Conservation (phyloP, 2,113 vertebrate genomes). For the Vulpes ferrilata region DNA sequence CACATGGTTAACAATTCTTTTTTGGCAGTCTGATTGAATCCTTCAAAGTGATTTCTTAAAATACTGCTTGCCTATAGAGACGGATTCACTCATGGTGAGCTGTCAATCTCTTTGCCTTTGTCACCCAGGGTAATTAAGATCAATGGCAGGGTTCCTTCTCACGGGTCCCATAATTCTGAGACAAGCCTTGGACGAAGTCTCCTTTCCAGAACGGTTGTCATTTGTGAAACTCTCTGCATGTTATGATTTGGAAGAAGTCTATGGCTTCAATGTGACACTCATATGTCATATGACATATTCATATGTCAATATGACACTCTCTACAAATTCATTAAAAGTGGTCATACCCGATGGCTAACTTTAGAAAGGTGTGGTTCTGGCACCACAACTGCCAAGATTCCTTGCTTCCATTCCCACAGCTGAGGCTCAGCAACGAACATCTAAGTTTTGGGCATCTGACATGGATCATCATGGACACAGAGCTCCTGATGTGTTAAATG, state of each 20-base stretch:
- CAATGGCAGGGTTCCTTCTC: not conserved
- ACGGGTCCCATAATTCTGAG: not conserved
- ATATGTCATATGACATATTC: too few species aligned
- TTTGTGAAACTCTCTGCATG: not conserved
- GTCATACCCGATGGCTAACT: not conserved
- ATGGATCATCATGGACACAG: not conserved
- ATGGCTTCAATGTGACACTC: not conserved
- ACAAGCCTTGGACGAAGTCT: not conserved
- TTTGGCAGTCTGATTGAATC: not conserved
- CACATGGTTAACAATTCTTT: not conserved
- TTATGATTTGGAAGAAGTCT: not conserved
- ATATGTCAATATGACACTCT: not conserved
- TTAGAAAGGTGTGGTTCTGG: not conserved
- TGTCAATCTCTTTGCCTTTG: not conserved
- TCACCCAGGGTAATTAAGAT: not conserved
- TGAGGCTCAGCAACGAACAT: not conserved
- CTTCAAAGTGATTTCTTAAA: slow-evolving; percentile 48
- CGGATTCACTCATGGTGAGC: not conserved
- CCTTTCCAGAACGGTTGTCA: not conserved
- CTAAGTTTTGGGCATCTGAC: not conserved
- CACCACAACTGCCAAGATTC: not conserved
- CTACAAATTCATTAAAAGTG: not conserved
- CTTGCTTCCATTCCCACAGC: not conserved
- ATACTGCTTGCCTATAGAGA: not conserved
- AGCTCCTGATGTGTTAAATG: not conserved